Conservation (phyloP, 2,113 vertebrate genomes). For the Brachypteracias leptosomus region DNA sequence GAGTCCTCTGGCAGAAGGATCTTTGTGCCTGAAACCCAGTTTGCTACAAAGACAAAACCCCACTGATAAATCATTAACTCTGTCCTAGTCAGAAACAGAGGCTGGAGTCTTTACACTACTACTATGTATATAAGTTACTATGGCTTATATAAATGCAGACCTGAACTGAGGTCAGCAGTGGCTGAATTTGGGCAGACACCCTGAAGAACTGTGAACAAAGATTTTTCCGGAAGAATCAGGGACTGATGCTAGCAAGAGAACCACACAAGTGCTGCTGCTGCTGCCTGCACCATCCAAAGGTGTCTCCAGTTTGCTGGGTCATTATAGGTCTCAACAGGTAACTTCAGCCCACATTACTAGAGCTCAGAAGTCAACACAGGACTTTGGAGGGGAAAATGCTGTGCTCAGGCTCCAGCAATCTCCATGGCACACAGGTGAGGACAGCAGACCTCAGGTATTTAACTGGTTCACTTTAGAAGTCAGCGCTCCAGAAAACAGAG, state of each 20-base stretch:
- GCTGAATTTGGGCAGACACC: not conserved
- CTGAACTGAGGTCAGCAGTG: not conserved
- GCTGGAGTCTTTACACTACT: not conserved
- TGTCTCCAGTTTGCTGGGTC: not conserved
- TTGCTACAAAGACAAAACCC: not conserved
- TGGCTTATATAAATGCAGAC: not conserved
- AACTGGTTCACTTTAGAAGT: not conserved
- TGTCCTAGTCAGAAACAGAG: not conserved
- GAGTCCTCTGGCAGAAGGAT: not conserved
- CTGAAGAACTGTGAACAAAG: not conserved
- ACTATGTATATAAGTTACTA: no score
- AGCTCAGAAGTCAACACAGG: not conserved
- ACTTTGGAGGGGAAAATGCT: fast-evolving
- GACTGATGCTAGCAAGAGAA: not conserved
- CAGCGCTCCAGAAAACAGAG: not conserved
- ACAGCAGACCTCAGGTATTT: not conserved
- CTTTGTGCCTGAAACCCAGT: not conserved
- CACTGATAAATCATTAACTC: not conserved
- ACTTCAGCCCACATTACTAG: not conserved
- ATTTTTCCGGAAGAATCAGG: not conserved
- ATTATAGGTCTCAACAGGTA: not conserved
- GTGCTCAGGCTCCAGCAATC: not conserved
- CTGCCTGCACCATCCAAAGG: not conserved
- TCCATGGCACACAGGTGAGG: not conserved
- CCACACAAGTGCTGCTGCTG: fast-evolving